Base-by-base conservation (phyloP, 2,113 vertebrate species). In the Cinclus mexicanus region DNA sequence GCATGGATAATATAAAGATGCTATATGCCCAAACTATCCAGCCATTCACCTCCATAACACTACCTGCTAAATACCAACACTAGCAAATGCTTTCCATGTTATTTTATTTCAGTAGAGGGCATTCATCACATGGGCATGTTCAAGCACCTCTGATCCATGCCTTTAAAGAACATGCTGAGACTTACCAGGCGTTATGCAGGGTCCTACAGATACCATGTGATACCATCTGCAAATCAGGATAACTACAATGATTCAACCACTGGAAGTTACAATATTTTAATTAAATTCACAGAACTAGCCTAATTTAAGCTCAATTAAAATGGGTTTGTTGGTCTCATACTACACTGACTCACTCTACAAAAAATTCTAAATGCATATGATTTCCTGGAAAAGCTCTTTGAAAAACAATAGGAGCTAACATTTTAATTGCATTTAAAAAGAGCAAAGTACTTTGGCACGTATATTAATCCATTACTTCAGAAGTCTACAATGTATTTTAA, bases 291-390 rank as follows among this genome's bases (percentile, higher is more conserved):
- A 88, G 74, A 96, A 74, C 4, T 8, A 1, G 55, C 59, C 83
- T 83, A 80, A 93, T 87, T 84, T 91, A 87, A 90, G 31, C 41
- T 76, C 55, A 20, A 61, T 91, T 94, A 92, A 83, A 94, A 94
- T 41, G 31, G 10, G 22, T 52, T 78, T 71, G 12, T 70, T 81
- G 46, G n/a, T 84, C 47, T 91, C 76, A 39, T 95, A 55, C 37
- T 68, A 76, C 53, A 87, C 57, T 88, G 90, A 91, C 46, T 93
- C 78, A 90, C 25, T 71, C 41, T 39, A 53, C 35, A 74, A 41
- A 72, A 86, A 83, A 95, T 53, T 69, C 67, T 53, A 69, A 79
- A 90, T 14, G 64, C 24, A 23, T 46, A 49, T 12, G 12, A 65
- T 92, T 86, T 93, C 75, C 92, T 72, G 74, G 50, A 88, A 83